Evolutionary conservation across 2,797 vertebrate genomes (phyloP).

Genomic region (Cossypha niveicapilla): DNA sequence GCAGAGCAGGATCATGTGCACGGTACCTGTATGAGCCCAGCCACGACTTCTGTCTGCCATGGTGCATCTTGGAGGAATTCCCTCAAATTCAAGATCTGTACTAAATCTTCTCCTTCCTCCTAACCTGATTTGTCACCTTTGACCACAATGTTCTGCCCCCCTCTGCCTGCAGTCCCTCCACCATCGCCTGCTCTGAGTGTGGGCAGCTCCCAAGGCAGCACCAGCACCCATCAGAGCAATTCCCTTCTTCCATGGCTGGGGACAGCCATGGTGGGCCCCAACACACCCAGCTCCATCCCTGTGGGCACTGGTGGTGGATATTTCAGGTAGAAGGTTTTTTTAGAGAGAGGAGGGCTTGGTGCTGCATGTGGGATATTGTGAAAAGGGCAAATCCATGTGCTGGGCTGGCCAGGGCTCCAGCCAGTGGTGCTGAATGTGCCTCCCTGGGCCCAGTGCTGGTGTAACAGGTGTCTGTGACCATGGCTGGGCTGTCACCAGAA

Average conservation of each 20-base stretch:
- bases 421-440: neutral
- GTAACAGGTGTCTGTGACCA: neutral
- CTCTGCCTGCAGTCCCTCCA: neutral
- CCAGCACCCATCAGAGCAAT: neutral
- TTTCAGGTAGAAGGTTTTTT: neutral
- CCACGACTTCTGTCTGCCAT: neutral
- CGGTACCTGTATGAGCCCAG: accelerated
- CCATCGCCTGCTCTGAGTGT: accelerated
- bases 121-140: neutral
- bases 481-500: neutral
- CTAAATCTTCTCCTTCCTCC: neutral
- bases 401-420: neutral
- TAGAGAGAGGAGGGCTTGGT: neutral
- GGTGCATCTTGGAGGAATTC: neutral
- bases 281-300: accelerated
- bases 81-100: neutral
- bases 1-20: accelerated
- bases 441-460: neutral
- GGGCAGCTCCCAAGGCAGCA: neutral
- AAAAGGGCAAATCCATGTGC: neutral
- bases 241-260: neutral
- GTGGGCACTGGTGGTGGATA: neutral
- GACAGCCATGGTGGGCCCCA: neutral
- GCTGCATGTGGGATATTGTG: accelerated
- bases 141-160: neutral